Conservation (phyloP, 2,113 vertebrate species). For the Petroica traversi region DNA sequence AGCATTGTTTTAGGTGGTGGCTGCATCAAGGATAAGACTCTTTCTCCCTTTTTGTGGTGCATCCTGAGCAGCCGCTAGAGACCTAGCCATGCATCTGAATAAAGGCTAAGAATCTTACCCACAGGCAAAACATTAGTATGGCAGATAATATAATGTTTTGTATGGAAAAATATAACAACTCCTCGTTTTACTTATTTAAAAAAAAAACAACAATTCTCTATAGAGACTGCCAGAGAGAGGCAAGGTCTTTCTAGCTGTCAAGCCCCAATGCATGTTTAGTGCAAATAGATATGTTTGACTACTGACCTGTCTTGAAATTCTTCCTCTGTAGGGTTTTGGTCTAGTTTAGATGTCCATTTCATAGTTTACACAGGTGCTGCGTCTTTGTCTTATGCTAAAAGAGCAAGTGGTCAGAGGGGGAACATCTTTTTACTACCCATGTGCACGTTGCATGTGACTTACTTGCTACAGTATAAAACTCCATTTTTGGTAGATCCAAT, state of each 20-base stretch:
- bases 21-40: constrained; percentile 42
- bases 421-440: not conserved
- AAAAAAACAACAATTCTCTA: not conserved
- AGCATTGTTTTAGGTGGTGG: constrained; percentile 49
- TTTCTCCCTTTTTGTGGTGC: constrained; percentile 10
- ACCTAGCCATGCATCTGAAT: not conserved
- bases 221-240: not conserved
- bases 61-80: not conserved
- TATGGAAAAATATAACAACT: not conserved
- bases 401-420: not conserved
- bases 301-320: not conserved
- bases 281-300: not conserved
- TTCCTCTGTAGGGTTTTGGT: not conserved
- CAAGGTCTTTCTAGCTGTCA: not conserved
- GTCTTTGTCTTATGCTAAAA: not conserved
- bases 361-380: not conserved
- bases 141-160: not conserved
- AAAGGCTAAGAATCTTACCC: not conserved
- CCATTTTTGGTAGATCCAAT: not conserved
- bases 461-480: not conserved
- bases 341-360: not conserved
- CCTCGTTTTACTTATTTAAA: not conserved
- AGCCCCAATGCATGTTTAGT: not conserved
- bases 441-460: rapidly evolving
- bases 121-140: not conserved